A percentile compares a stretch with the other conserved stretches of the same genome.
Conservation (phyloP, 2,113 vertebrate genomes). For the Prunella himalayana region DNA sequence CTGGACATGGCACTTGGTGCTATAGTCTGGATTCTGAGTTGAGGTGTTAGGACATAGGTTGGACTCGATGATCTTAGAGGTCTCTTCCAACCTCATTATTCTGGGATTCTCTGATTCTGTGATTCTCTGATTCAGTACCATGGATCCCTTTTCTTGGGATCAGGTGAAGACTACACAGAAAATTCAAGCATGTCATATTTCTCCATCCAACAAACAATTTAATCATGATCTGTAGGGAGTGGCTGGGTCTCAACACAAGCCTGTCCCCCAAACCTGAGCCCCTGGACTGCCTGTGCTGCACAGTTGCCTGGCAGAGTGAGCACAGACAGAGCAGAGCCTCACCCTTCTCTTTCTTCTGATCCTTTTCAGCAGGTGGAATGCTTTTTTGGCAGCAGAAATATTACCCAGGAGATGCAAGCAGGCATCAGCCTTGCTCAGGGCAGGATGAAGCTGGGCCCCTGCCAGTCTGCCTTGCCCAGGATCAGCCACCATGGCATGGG, state of each 20-base stretch:
- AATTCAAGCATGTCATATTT: neutral
- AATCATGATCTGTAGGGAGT: fast-evolving
- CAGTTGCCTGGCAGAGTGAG: neutral
- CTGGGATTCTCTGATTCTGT: too few species aligned
- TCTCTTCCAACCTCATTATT: too few species aligned
- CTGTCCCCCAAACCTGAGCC: neutral
- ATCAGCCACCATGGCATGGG: fast-evolving
- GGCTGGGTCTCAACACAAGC: neutral
- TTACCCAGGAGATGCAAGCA: neutral
- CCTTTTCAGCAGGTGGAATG: neutral
- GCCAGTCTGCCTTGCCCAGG: neutral
- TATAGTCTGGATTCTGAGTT: too few species aligned
- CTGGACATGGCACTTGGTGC: too few species aligned
- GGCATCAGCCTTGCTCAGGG: neutral
- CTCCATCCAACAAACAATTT: neutral
- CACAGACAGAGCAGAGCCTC: neutral
- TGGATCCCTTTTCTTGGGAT: neutral
- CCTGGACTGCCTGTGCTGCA: neutral
- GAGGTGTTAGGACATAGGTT: too few species aligned
- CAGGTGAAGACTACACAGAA: neutral
- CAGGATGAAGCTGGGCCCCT: neutral
- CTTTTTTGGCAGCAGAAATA: neutral
- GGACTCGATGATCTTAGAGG: too few species aligned
- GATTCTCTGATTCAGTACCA: too few species aligned
- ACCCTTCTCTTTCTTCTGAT: neutral